These are phyloP conservation scores for Mythimna vitellina DNA, from an alignment of 2,888 invertebrate species.

Conservation along the genomic window DNA sequence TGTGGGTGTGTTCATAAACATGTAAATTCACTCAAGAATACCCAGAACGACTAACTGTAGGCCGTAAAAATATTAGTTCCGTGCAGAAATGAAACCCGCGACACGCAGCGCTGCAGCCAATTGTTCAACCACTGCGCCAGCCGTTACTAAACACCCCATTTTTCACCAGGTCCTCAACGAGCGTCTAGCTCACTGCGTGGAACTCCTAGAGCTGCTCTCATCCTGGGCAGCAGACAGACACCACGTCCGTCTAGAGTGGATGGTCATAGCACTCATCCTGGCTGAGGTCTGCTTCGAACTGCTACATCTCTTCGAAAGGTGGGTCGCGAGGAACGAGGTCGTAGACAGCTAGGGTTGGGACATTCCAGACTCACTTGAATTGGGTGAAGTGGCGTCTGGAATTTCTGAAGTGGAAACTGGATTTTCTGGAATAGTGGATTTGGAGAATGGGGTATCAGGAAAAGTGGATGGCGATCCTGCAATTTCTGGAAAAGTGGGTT, in stretches of 20 bases:
- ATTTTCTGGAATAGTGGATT: neutral
- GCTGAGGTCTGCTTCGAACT: slow-evolving; percentile 97
- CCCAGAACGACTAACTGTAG: too few relatives aligned
- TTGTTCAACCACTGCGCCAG: too few relatives aligned
- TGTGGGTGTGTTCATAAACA: too few relatives aligned
- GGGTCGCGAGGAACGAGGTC: slow-evolving; percentile 39
- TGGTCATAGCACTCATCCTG: slow-evolving; percentile 98
- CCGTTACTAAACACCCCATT: neutral
- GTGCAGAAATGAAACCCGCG: too few relatives aligned
- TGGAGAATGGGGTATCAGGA: slow-evolving; percentile 3
- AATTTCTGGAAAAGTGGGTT: neutral
- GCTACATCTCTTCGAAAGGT: slow-evolving; percentile 94
- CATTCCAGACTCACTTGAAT: slow-evolving; percentile 37
- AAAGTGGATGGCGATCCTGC: neutral
- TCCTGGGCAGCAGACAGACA: slow-evolving; percentile 97
- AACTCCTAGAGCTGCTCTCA: slow-evolving; percentile 96
- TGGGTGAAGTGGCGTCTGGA: slow-evolving; percentile 33
- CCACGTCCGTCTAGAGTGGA: slow-evolving; percentile 98
- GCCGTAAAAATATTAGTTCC: too few relatives aligned
- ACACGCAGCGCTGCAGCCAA: too few relatives aligned
- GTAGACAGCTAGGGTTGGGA: slow-evolving; percentile 37
- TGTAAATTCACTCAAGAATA: too few relatives aligned
- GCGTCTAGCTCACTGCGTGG: slow-evolving; percentile 98
- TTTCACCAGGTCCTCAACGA: slow-evolving; percentile 96
- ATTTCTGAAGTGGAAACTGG: slow-evolving; percentile 3